Percentiles rank a stretch among this genome's conserved stretches.
These are phyloP conservation scores for Melanerpes formicivorus DNA, from an alignment of 2,113 vertebrate genomes.

Conservation along the genomic window DNA sequence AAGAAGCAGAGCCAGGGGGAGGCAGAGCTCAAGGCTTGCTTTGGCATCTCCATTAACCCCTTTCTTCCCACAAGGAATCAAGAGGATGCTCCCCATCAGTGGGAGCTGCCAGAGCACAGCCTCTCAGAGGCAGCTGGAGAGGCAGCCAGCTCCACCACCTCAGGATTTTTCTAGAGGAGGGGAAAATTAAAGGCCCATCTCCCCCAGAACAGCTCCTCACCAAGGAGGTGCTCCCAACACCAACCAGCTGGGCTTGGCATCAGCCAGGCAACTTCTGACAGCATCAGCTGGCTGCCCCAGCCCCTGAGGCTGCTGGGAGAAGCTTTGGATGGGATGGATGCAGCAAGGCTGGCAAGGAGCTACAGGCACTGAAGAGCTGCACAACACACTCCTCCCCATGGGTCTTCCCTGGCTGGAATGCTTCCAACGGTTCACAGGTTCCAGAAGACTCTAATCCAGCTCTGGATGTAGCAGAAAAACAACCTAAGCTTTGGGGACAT, in stretches of 20 bases:
- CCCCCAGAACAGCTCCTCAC: not conserved
- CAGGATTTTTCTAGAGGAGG: not conserved
- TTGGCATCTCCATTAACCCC: not conserved
- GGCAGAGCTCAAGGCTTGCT: not conserved
- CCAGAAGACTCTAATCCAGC: not conserved
- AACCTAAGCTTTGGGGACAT: rapidly evolving
- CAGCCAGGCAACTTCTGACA: not conserved
- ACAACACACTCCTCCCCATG: not conserved
- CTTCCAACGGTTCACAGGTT: not conserved
- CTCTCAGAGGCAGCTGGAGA: not conserved
- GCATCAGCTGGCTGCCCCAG: not conserved
- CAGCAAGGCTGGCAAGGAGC: not conserved
- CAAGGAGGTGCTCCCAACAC: not conserved
- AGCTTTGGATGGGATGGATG: not conserved
- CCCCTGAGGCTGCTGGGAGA: not conserved
- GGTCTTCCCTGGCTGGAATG: not conserved
- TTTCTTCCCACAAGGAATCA: not conserved
- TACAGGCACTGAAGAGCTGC: not conserved
- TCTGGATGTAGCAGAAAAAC: not conserved
- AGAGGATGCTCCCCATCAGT: rapidly evolving
- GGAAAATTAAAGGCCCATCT: not conserved
- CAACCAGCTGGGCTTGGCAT: not conserved
- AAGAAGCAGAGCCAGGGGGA: not conserved
- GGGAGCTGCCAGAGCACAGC: not conserved
- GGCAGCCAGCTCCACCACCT: not conserved